Percentiles rank a stretch among this genome's conserved stretches.
phyloP scores from a whole-genome alignment of 92 coral and sea anemone species.

The Desmophyllum pertusum region DNA sequence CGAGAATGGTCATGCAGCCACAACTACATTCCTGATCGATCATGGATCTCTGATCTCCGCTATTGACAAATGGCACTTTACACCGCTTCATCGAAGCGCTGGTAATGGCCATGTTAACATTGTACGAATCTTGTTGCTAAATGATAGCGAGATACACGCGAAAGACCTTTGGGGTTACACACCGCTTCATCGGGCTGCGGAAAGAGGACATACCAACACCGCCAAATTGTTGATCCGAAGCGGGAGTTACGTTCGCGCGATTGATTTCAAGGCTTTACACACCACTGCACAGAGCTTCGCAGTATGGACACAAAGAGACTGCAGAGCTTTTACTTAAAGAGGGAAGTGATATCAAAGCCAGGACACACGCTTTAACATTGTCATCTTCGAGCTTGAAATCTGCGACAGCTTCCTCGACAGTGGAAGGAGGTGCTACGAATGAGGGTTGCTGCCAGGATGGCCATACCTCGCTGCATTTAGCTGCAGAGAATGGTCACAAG shows the following conservation, averaged over 20 bases:
- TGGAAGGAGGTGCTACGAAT: not conserved
- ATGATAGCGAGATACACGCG: constrained; percentile 39
- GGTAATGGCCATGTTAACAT: constrained; percentile 70
- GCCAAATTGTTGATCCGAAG: constrained; percentile 55
- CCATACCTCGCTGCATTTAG: constrained; percentile 68
- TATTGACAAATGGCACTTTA: constrained; percentile 77
- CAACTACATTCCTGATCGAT: constrained; percentile 54
- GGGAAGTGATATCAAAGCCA: constrained; percentile 58
- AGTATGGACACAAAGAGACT: constrained; percentile 59
- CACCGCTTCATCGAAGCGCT: constrained; percentile 81
- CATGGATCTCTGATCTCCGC: constrained; percentile 57
- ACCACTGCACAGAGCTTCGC: constrained; percentile 73
- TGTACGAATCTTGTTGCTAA: constrained; percentile 44
- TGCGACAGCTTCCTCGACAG: not conserved
- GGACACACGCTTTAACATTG: constrained; percentile 38
- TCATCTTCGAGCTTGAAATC: constrained; percentile 3
- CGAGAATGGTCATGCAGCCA: constrained; percentile 65
- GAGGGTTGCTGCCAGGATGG: constrained; percentile 35
- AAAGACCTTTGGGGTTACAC: constrained; percentile 74
- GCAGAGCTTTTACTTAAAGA: constrained; percentile 55
- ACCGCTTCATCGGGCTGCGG: constrained; percentile 85
- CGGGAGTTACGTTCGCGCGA: constrained; percentile 63
- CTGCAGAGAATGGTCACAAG: constrained; percentile 76
- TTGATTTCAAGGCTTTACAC: constrained; percentile 60
- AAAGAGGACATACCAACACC: constrained; percentile 68